Evolutionary conservation across 1,140 invertebrate species (phyloP).

Genomic region (Bombus balteatus): DNA sequence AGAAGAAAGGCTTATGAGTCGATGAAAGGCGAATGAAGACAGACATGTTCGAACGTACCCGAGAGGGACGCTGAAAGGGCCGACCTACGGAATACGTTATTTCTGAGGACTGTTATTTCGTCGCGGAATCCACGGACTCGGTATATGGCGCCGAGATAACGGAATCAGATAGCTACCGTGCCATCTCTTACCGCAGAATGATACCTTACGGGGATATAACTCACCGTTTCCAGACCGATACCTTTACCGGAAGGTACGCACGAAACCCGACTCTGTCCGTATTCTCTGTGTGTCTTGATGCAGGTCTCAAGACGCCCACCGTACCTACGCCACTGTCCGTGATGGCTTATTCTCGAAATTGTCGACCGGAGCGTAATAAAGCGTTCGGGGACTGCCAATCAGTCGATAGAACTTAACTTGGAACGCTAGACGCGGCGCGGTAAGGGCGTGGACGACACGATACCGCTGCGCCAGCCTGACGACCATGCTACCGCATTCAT

Average conservation of each 20-base stretch:
- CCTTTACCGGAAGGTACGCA: constrained; percentile 51
- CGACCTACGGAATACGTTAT: constrained; percentile 54
- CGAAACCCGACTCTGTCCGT: not conserved
- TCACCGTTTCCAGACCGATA: constrained; percentile 63
- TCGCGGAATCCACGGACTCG: constrained; percentile 33
- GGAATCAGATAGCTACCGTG: constrained; percentile 63
- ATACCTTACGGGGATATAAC: constrained; percentile 66
- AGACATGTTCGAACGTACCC: constrained; percentile 5
- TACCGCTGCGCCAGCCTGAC: not conserved
- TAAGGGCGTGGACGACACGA: constrained; percentile 4
- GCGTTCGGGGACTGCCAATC: constrained; percentile 12
- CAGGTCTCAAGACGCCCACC: not conserved
- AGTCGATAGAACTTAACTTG: not conserved
- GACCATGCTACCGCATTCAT: not conserved
- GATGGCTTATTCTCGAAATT: constrained; percentile 36
- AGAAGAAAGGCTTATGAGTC: not conserved
- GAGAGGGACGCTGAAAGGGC: constrained; percentile 12
- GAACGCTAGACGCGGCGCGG: not conserved
- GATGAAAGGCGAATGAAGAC: constrained; percentile 22
- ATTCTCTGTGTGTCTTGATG: not conserved
- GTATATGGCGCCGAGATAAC: constrained; percentile 61
- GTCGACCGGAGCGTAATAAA: constrained; percentile 27
- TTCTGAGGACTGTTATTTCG: constrained; percentile 65
- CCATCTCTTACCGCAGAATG: constrained; percentile 66
- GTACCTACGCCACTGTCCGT: not conserved